These are phyloP conservation scores for Dione vanillae DNA, from an alignment of 2,888 invertebrate species.

Conservation along the genomic window DNA sequence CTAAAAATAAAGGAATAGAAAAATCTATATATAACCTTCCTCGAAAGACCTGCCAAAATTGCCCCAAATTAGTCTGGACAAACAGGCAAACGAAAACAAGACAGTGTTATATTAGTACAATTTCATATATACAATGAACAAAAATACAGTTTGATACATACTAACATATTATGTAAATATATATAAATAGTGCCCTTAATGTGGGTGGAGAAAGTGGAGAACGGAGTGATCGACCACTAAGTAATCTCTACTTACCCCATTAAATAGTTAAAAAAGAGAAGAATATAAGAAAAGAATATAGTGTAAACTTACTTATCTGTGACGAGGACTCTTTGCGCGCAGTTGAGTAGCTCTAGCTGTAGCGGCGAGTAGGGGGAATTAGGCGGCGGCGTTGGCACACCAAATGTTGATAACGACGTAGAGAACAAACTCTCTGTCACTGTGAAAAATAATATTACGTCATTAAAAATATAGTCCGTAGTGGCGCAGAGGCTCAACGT, in stretches of 20 bases:
- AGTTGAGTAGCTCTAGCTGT: slow-evolving; percentile 87
- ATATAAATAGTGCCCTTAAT: not conserved
- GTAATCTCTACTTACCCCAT: not conserved
- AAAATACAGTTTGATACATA: not conserved
- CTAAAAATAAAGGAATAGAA: slow-evolving; percentile 14
- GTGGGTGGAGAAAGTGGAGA: not conserved
- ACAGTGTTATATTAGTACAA: slow-evolving; percentile 8
- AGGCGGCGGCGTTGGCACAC: slow-evolving; percentile 88
- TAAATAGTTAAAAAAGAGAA: not conserved
- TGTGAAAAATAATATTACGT: slow-evolving; percentile 62
- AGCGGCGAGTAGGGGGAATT: slow-evolving; percentile 88
- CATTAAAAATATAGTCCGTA: too few relatives aligned
- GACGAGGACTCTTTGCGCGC: slow-evolving; percentile 79
- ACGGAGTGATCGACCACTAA: not conserved
- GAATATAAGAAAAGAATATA: not conserved
- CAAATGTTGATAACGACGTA: slow-evolving; percentile 86
- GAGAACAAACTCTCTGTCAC: slow-evolving; percentile 89
- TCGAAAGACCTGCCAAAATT: slow-evolving; percentile 23
- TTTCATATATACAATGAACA: not conserved
- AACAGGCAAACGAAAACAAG: slow-evolving; percentile 4
- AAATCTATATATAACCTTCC: slow-evolving; percentile 23
- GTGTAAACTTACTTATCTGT: slow-evolving; percentile 68
- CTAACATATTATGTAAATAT: not conserved
- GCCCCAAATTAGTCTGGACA: slow-evolving; percentile 21
- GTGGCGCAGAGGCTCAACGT: too few relatives aligned